phyloP scores from a whole-genome alignment of 2,797 vertebrate species.

The Cyprinodon diabolis region DNA sequence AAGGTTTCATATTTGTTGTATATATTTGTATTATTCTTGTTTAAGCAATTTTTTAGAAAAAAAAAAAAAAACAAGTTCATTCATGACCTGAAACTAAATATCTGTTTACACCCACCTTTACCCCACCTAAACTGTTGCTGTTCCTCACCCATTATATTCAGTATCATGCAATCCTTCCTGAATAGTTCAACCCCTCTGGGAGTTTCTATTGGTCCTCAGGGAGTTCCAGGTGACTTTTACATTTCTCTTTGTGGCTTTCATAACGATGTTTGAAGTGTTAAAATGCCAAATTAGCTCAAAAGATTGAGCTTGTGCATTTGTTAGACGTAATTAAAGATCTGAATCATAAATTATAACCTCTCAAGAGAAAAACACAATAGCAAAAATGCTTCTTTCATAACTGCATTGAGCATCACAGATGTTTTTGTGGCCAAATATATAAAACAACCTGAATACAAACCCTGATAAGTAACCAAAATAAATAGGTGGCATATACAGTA shows the following conservation, averaged over 20 bases:
- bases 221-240: constrained; percentile 6
- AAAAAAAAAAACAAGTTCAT: background rate
- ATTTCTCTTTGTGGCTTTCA: background rate
- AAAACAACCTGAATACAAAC: too few species aligned
- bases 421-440: too few species aligned
- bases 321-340: background rate
- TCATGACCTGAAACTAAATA: background rate
- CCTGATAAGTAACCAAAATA: too few species aligned
- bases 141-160: background rate
- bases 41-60: background rate
- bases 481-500: too few species aligned
- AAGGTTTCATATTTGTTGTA: background rate
- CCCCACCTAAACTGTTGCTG: background rate
- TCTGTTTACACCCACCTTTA: background rate
- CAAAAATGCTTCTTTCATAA: background rate
- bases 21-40: background rate
- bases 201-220: too few species aligned
- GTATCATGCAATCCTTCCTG: constrained; percentile 5
- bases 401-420: background rate
- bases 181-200: background rate
- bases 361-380: background rate
- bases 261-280: background rate
- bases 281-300: background rate
- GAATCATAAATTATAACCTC: background rate
- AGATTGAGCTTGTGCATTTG: background rate